Conservation (phyloP, 2,113 vertebrate species). For the Tautogolabrus adspersus region DNA sequence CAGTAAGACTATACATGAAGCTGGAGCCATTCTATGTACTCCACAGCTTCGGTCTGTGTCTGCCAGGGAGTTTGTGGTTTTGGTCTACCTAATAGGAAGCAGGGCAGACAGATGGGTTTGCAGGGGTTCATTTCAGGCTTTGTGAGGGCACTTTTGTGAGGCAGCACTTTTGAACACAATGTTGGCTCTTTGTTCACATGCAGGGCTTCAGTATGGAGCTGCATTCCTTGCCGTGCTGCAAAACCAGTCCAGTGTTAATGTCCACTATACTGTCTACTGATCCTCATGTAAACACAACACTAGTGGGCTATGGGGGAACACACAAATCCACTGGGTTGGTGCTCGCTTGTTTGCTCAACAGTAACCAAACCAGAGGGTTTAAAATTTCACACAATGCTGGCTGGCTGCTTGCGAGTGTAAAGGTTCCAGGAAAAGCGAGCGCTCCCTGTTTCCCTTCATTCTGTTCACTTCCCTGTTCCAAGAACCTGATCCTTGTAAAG, state of each 20-base stretch:
- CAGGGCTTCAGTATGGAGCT: constrained; percentile 40
- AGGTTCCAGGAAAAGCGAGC: constrained; percentile 42
- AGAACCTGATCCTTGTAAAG: constrained; percentile 13
- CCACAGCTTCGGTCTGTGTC: background rate
- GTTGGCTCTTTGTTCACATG: constrained; percentile 63
- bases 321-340: background rate
- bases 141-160: constrained; percentile 75
- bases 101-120: constrained; percentile 62
- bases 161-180: constrained; percentile 78
- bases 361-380: constrained; percentile 47
- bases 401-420: constrained; percentile 9
- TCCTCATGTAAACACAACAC: constrained; percentile 40
- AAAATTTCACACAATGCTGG: constrained; percentile 48
- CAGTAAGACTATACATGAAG: background rate
- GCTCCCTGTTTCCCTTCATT: constrained; percentile 8
- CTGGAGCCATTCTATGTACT: background rate
- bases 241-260: constrained; percentile 23
- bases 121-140: constrained; percentile 61
- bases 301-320: background rate
- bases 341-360: constrained; percentile 18
- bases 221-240: constrained; percentile 64
- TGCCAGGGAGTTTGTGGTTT: constrained; percentile 32
- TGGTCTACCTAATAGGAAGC: constrained; percentile 65
- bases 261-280: constrained; percentile 37
- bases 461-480: constrained; percentile 6